phyloP scores from a whole-genome alignment of 1,140 invertebrate genomes.

The Habropoda laboriosa region DNA sequence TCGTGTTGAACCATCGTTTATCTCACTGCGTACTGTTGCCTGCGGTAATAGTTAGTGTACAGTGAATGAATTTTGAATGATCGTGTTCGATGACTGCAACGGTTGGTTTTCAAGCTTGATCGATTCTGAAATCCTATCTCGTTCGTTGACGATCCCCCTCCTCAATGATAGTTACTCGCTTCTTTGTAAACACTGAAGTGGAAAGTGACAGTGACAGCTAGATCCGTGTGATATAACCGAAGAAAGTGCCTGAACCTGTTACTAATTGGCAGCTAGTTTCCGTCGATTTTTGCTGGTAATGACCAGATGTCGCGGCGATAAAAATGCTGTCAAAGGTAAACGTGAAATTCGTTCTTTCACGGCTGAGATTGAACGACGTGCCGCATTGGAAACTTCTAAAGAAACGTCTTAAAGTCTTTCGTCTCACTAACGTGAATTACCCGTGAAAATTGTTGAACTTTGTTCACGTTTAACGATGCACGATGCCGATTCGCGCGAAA shows the following conservation, averaged over 20 bases:
- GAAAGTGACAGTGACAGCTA: conserved; percentile 49
- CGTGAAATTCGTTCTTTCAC: background rate
- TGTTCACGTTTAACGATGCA: background rate
- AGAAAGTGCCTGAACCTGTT: conserved; percentile 68
- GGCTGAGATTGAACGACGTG: conserved; percentile 17
- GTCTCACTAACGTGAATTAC: background rate
- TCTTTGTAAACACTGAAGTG: background rate
- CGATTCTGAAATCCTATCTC: background rate
- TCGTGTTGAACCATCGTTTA: conserved; percentile 26
- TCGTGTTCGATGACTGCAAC: background rate
- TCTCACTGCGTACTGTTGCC: conserved; percentile 72
- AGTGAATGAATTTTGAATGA: conserved; percentile 63
- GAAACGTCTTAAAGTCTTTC: background rate
- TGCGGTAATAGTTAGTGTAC: conserved; percentile 67
- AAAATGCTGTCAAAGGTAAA: conserved; percentile 38
- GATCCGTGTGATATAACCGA: conserved; percentile 63
- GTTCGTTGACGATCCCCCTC: background rate
- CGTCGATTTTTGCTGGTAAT: conserved; percentile 30
- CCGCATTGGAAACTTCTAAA: conserved; percentile 6
- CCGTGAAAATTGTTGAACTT: background rate
- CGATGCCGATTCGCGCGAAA: background rate
- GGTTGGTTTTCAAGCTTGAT: conserved; percentile 15
- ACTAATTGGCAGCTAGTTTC: conserved; percentile 46
- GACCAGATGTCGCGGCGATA: conserved; percentile 18
- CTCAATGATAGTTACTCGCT: background rate